phyloP scores from a whole-genome alignment of 1,140 invertebrate species.

The Medauroidea extradentata region DNA sequence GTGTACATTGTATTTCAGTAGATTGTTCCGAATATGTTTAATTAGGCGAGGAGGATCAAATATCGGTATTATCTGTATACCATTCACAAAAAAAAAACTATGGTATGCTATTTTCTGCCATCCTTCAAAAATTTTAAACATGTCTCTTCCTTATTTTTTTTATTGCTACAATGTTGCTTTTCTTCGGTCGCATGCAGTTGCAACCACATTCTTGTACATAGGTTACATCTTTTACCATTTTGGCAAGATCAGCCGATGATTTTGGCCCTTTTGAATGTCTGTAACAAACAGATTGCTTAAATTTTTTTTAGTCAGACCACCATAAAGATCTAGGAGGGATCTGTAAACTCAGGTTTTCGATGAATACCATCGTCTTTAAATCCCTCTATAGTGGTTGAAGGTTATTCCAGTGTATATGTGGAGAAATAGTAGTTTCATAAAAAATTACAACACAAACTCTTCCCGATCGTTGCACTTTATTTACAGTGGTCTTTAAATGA shows the following conservation, averaged over 20 bases:
- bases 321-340: conserved; percentile 27
- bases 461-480: not conserved
- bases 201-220: not conserved
- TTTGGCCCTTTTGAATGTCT: conserved; percentile 11
- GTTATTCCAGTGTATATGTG: conserved; percentile 13
- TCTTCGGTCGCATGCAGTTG: conserved; percentile 14
- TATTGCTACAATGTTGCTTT: conserved; percentile 8
- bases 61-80: not conserved
- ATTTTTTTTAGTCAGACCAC: conserved; percentile 18
- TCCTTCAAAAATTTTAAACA: no score
- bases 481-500: no score
- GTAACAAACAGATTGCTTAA: conserved; percentile 23
- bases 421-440: conserved; percentile 19
- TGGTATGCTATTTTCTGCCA: no score
- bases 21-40: not conserved
- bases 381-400: conserved; percentile 17
- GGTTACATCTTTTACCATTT: conserved; percentile 6
- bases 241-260: not conserved
- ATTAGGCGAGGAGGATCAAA: not conserved
- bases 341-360: conserved; percentile 13
- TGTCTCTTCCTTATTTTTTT: not conserved
- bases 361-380: conserved; percentile 22
- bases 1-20: not conserved
- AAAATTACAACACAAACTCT: conserved; percentile 15
- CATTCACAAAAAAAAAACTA: not conserved